These are phyloP conservation scores for Trichacis sp. DNA, from an alignment of 2,888 invertebrate species.

Conservation along the genomic window DNA sequence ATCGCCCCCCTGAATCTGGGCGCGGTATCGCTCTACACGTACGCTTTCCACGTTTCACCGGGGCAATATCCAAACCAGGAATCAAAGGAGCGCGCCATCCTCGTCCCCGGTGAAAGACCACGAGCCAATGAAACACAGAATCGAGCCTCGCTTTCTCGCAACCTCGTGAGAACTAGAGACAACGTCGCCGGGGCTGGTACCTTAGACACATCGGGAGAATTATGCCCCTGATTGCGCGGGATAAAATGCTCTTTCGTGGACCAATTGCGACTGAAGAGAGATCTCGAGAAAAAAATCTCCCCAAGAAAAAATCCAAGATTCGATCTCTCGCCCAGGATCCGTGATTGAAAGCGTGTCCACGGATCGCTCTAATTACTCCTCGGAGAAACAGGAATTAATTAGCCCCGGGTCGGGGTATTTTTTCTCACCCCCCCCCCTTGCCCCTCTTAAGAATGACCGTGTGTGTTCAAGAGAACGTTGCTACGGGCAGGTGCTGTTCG, in stretches of 20 bases:
- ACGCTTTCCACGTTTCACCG: conserved; percentile 41
- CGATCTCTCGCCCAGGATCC: not conserved
- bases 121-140: conserved; percentile 23
- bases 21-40: conserved; percentile 6
- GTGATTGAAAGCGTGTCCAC: conserved; percentile 12
- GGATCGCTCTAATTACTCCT: conserved; percentile 53
- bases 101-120: conserved; percentile 30
- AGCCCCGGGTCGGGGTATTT: conserved; percentile 49
- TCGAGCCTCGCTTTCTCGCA: conserved; percentile 62
- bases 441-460: conserved; percentile 23
- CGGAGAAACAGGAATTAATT: conserved; percentile 60
- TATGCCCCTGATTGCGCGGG: conserved; percentile 28
- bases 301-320: not conserved
- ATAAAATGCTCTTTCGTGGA: no score
- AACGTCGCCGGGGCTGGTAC: conserved; percentile 45
- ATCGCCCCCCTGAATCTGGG: not conserved
- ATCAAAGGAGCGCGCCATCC: conserved; percentile 19
- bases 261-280: no score
- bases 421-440: no score
- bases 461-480: conserved; percentile 9
- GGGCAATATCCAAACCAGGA: conserved; percentile 25
- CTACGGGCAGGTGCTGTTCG: conserved; percentile 47
- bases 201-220: conserved; percentile 19
- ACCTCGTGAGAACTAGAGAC: conserved; percentile 64
- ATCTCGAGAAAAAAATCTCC: no score